Percentiles rank a stretch among this genome's conserved stretches.
These are phyloP conservation scores for Calameuta pallipes DNA, from an alignment of 2,888 invertebrate species.

Conservation along the genomic window DNA sequence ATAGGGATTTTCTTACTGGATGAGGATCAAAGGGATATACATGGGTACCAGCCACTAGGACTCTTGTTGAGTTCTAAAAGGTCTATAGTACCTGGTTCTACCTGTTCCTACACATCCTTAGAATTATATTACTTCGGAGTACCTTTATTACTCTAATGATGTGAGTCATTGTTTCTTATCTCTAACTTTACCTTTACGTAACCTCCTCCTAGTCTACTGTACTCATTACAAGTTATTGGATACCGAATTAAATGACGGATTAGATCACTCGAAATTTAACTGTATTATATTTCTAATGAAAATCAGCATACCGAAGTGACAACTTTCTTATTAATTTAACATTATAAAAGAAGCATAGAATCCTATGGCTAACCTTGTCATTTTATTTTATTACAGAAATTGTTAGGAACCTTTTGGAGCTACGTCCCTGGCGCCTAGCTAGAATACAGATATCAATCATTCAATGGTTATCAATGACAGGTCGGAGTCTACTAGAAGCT, in stretches of 20 bases:
- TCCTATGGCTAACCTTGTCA: not conserved
- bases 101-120: not conserved
- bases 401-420: not conserved
- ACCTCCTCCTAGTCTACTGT: not conserved
- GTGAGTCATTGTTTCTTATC: not conserved
- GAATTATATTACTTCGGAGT: not conserved
- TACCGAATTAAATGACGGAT: not conserved
- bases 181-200: not conserved
- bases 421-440: not conserved
- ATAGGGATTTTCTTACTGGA: not conserved
- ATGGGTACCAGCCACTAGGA: not conserved
- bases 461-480: slow-evolving; percentile 32
- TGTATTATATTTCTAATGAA: not conserved
- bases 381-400: not conserved
- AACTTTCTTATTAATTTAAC: not conserved
- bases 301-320: not conserved
- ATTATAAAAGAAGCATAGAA: no score
- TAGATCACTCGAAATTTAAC: not conserved
- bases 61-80: not conserved
- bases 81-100: not conserved
- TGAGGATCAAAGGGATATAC: not conserved
- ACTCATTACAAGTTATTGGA: not conserved
- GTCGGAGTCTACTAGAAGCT: not conserved
- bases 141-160: not conserved
- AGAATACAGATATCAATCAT: slow-evolving; percentile 36